Percentiles rank a stretch among this genome's conserved stretches.
Conservation (phyloP, 2,797 vertebrate species). For the Pseudochaenichthys georgianus region DNA sequence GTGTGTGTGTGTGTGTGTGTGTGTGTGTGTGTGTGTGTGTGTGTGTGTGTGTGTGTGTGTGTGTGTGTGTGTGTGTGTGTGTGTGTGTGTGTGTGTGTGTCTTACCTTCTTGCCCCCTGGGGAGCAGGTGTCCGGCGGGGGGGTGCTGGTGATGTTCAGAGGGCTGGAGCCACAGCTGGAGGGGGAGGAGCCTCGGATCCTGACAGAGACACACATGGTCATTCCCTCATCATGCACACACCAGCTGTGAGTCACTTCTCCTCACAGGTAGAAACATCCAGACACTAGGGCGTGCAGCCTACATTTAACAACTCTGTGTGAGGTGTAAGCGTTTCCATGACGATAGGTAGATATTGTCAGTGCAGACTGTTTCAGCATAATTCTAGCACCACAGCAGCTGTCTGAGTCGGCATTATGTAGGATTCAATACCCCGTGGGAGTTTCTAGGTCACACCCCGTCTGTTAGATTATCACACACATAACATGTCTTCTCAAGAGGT, state of each 20-base stretch:
- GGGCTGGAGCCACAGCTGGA: constrained; percentile 98
- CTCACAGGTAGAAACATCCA: background rate
- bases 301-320: constrained; percentile 6
- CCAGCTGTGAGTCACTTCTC: no score
- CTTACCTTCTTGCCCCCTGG: constrained; percentile 95
- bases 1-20: background rate
- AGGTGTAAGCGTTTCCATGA: constrained; percentile 21
- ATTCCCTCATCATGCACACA: no score
- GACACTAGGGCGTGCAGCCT: background rate
- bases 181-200: constrained; percentile 97
- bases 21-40: no score
- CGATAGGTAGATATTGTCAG: constrained; percentile 9
- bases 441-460: background rate
- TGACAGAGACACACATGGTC: constrained; percentile 61
- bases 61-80: background rate
- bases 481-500: no score
- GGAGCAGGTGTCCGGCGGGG: constrained; percentile 94
- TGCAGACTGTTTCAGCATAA: background rate
- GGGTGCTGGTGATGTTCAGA: constrained; percentile 96
- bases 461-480: no score
- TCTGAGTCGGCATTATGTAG: constrained; percentile 9
- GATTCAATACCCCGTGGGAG: background rate
- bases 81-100: background rate
- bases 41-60: background rate
- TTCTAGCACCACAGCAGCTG: background rate